Percentiles rank a stretch among this genome's conserved stretches.
Conservation (phyloP, 2,797 vertebrate genomes). For the Coluber constrictor region DNA sequence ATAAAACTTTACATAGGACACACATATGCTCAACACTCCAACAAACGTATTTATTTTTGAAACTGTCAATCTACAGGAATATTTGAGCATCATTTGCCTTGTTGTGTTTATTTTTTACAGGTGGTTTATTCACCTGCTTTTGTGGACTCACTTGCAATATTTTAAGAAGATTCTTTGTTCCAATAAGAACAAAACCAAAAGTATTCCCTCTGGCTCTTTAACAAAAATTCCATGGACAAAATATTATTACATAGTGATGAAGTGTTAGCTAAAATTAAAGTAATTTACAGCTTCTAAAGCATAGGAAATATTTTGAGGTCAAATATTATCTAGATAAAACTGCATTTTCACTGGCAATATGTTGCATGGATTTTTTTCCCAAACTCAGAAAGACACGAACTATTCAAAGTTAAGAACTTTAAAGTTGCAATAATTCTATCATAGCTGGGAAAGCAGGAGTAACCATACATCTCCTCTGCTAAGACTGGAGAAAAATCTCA, state of each 20-base stretch:
- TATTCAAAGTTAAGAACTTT: neutral
- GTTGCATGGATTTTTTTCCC: neutral
- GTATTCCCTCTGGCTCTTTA: neutral
- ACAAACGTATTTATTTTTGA: constrained; percentile 42
- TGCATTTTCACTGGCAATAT: neutral
- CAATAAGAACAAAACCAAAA: neutral
- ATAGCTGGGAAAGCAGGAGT: neutral
- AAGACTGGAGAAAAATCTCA: neutral
- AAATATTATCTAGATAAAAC: neutral
- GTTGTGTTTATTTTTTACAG: neutral
- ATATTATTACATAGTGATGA: neutral
- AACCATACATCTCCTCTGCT: neutral
- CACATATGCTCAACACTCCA: constrained; percentile 36
- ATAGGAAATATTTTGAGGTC: neutral
- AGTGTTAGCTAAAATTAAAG: neutral
- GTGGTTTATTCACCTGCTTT: constrained; percentile 11
- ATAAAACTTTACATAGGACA: constrained; percentile 22
- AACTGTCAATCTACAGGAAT: constrained; percentile 19
- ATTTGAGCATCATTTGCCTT: neutral
- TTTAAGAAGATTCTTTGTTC: neutral
- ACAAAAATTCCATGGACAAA: neutral
- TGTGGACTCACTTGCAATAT: neutral
- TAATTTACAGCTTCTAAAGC: neutral
- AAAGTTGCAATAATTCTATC: neutral
- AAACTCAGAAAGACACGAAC: neutral